Evolutionary conservation across 2,888 invertebrate species (phyloP).

Genomic region (Oxytorus armatus): DNA sequence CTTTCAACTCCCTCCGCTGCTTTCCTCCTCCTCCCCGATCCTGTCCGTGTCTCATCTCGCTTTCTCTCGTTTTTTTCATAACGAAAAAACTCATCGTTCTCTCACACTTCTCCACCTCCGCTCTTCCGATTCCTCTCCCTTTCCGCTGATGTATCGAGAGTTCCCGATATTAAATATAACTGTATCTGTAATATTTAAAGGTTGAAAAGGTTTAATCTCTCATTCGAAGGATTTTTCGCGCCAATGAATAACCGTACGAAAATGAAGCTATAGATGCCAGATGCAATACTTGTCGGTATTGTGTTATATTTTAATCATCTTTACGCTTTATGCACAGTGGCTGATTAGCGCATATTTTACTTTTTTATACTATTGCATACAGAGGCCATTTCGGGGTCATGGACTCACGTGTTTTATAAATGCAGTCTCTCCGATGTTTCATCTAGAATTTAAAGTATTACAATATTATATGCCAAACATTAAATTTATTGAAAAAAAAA

Average conservation of each 20-base stretch:
- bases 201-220: constrained; percentile 26
- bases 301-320: no score
- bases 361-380: no score
- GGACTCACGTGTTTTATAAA: no score
- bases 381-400: no score
- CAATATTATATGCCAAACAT: no score
- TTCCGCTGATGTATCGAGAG: constrained; percentile 35
- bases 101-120: neutral
- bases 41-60: constrained; percentile 13
- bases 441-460: no score
- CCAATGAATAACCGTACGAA: neutral
- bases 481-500: no score
- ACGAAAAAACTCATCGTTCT: constrained; percentile 37
- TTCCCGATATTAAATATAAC: constrained; percentile 44
- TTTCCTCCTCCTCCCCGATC: constrained; percentile 1
- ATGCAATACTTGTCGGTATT: no score
- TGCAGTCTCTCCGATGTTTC: no score
- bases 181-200: constrained; percentile 35
- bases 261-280: neutral
- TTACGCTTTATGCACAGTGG: no score
- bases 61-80: constrained; percentile 28
- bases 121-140: neutral
- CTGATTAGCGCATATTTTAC: no score
- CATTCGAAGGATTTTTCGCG: neutral
- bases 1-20: constrained; percentile 43